phyloP scores from a whole-genome alignment of 2,888 invertebrate species.

The Cepaea hortensis region DNA sequence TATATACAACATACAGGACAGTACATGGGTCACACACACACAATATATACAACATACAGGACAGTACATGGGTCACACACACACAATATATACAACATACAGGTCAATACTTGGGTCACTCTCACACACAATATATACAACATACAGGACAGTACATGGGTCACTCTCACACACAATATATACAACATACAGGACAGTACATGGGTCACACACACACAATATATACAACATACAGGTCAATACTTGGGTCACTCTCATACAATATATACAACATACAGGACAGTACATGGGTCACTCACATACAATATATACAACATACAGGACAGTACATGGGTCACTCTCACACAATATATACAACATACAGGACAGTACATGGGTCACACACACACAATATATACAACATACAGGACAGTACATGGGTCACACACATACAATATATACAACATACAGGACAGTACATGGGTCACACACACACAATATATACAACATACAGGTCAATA shows the following conservation, averaged over 20 bases:
- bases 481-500: not conserved
- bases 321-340: not conserved
- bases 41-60: not conserved
- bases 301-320: not conserved
- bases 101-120: not conserved
- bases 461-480: not conserved
- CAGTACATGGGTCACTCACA: not conserved
- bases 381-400: not conserved
- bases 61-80: not conserved
- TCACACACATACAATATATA: not conserved
- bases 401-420: not conserved
- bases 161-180: no score
- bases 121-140: not conserved
- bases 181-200: no score
- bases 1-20: no score
- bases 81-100: not conserved
- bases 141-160: not conserved
- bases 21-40: no score
- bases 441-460: not conserved
- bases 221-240: not conserved
- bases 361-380: no score
- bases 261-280: not conserved
- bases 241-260: not conserved
- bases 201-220: no score
- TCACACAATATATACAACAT: no score